Conservation (phyloP, 1,140 invertebrate species). For the Pomacea maculata region DNA sequence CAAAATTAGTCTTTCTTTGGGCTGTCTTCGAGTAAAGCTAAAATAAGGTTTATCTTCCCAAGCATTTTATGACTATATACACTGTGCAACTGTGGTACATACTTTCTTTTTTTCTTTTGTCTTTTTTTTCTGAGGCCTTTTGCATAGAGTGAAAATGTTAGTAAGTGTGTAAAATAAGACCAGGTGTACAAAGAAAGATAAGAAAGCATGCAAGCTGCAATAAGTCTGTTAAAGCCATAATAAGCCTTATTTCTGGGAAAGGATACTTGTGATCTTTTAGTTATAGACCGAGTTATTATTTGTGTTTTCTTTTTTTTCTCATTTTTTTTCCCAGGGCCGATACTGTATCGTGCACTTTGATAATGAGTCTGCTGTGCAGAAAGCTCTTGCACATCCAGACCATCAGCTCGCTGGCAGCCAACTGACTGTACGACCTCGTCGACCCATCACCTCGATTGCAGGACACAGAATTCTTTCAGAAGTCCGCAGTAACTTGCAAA, state of each 20-base stretch:
- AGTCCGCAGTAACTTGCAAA: neutral
- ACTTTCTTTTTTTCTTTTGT: too few species aligned
- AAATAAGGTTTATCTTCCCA: too few species aligned
- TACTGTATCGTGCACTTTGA: conserved; percentile 22
- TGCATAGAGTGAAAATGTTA: neutral
- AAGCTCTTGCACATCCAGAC: conserved; percentile 6
- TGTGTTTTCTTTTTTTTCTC: neutral
- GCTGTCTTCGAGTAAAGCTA: too few species aligned
- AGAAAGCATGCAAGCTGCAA: neutral
- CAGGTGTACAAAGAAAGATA: neutral
- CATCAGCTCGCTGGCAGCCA: neutral
- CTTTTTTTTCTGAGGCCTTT: neutral
- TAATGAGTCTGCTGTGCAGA: conserved; percentile 8
- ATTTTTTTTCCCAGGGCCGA: neutral
- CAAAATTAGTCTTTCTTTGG: too few species aligned
- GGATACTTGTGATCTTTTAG: neutral
- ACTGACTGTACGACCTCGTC: conserved; percentile 16
- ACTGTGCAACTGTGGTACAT: too few species aligned
- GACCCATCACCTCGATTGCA: neutral
- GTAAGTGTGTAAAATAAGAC: neutral
- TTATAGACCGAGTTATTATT: neutral
- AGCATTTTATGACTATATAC: too few species aligned
- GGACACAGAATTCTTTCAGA: neutral
- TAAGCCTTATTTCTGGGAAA: neutral
- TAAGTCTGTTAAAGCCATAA: neutral